Base-by-base conservation (phyloP, 2,888 invertebrate genomes). In the Noctua janthe region DNA sequence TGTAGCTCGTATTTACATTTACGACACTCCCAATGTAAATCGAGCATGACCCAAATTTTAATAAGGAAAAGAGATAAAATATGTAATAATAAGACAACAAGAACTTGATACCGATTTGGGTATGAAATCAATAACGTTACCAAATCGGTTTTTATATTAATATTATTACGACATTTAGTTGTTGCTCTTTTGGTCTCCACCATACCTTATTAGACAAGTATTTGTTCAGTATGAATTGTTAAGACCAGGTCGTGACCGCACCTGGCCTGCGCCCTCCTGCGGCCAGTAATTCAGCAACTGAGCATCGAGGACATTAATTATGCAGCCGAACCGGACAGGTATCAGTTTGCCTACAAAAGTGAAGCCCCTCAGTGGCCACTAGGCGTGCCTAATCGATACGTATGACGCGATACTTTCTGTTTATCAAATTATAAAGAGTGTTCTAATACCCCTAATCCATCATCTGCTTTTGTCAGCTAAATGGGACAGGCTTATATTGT, bases 351-450 rank as follows among this genome's bases (percentile, higher is more conserved):
- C 82, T 89, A 91, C 91, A 86, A 88, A 89, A 84, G 87, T 87
- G 94, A 94, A 95, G 93, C 94, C 94, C 91, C 93, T 89, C 89
- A 89, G 84, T 87, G 90, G 76, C 91, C 86, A 90, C 90, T 91
- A 92, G 92, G 90, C 90, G 91, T 86, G 92, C 87, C 90, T 89
- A 93, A 94, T 94, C 94, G 93, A 94, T 93, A 92, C 80, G 78
- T 76, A 83, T 89, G 88, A 89, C 88, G 87, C 88, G 88, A 84
- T 87, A 76, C 79, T 87, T 89, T 89, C 83, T 89, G 90, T 91
- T 92, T 91, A 91, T 92, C 90, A 89, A 90, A 92, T 92, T 91
- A 91, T 88, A 85, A 59, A 71, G 77, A 90, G 89, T 89, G 86
- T 85, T 72, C 76, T 87, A 80, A 78, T 78, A 86, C 66, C 71